A percentile compares a stretch with the other conserved stretches of the same genome.
phyloP scores from a whole-genome alignment of 2,888 invertebrate genomes.

The Thyatira batis region DNA sequence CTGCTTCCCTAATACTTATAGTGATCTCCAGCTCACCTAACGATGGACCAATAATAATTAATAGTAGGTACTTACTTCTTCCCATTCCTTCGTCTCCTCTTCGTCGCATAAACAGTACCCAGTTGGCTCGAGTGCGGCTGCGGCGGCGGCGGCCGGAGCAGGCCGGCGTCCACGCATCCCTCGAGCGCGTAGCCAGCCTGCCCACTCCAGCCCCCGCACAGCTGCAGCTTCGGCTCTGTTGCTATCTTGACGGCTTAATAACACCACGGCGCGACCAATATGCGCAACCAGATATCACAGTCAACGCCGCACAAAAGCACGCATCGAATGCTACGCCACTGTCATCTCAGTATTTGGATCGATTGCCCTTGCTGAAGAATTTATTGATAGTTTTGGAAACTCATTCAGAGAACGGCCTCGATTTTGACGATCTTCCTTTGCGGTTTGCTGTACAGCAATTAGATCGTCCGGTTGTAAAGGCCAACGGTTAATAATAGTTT shows the following conservation, averaged over 20 bases:
- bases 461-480: constrained; percentile 37
- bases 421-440: constrained; percentile 31
- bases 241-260: constrained; percentile 73
- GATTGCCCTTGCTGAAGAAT: constrained; percentile 5
- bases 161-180: constrained; percentile 90
- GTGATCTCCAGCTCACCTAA: no score
- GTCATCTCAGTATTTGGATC: neutral
- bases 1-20: no score
- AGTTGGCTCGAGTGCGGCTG: constrained; percentile 92
- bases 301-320: neutral
- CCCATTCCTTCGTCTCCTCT: constrained; percentile 96
- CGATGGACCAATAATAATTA: no score
- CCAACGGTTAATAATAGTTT: constrained; percentile 14
- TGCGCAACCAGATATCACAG: neutral
- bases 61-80: constrained; percentile 97
- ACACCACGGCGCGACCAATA: constrained; percentile 19
- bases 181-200: constrained; percentile 79
- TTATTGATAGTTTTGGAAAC: constrained; percentile 37
- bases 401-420: constrained; percentile 34
- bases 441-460: constrained; percentile 34
- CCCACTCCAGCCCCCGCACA: constrained; percentile 73
- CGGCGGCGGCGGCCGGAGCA: constrained; percentile 89
- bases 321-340: neutral
- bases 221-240: constrained; percentile 72
- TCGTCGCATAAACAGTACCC: constrained; percentile 98